Conservation (phyloP, 2,113 vertebrate genomes). For the Perca fluviatilis region DNA sequence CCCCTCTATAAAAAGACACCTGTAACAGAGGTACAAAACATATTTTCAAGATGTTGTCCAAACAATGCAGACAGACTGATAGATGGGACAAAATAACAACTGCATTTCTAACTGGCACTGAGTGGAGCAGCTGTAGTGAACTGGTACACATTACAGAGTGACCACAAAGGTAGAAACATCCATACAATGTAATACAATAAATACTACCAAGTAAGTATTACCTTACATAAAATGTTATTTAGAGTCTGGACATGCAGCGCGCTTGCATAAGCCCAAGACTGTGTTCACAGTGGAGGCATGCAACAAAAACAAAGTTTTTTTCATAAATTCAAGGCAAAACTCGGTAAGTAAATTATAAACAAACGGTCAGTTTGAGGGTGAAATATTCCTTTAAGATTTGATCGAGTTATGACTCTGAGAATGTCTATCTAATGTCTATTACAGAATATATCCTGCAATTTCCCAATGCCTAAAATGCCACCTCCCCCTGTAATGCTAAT, state of each 20-base stretch:
- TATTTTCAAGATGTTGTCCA: neutral
- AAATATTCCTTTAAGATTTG: neutral
- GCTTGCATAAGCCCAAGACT: too few relatives aligned
- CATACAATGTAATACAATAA: neutral
- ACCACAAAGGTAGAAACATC: neutral
- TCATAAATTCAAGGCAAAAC: too few relatives aligned
- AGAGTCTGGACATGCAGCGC: too few relatives aligned
- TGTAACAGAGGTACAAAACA: slow-evolving; percentile 64
- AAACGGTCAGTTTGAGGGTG: too few relatives aligned
- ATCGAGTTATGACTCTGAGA: too few relatives aligned
- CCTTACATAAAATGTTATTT: neutral
- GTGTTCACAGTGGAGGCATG: too few relatives aligned
- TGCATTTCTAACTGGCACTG: neutral
- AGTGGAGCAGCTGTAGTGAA: neutral
- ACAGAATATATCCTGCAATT: neutral
- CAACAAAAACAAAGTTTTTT: too few relatives aligned
- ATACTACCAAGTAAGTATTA: too few relatives aligned
- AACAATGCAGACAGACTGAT: neutral
- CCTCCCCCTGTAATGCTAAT: neutral
- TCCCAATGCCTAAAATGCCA: neutral
- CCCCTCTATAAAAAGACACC: slow-evolving; percentile 97
- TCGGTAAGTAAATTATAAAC: too few relatives aligned
- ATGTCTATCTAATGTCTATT: neutral
- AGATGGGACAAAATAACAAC: slow-evolving; percentile 8
- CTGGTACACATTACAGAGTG: neutral